Conservation (phyloP, 1,140 invertebrate genomes). For the Himalopsyche phryganea region DNA sequence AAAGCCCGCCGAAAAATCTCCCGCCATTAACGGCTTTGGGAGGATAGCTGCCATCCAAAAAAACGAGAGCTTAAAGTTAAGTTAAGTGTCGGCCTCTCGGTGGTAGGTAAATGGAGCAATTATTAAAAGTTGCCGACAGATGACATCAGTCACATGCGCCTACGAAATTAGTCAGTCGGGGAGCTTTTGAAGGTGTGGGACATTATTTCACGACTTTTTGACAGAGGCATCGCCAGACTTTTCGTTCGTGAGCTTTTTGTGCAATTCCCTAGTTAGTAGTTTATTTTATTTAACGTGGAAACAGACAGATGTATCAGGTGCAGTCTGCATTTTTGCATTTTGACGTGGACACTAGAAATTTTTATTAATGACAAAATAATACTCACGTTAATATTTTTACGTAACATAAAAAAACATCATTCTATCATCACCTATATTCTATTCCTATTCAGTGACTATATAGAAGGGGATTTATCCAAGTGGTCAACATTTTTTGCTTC, state of each 20-base stretch:
- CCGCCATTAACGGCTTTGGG: slow-evolving; percentile 28
- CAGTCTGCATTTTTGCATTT: no score
- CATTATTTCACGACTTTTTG: slow-evolving; percentile 10
- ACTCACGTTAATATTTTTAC: no score
- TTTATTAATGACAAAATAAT: no score
- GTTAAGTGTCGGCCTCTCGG: slow-evolving; percentile 17
- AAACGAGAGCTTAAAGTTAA: not conserved
- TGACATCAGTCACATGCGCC: slow-evolving; percentile 32
- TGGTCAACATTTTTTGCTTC: no score
- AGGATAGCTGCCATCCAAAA: not conserved
- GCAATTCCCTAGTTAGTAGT: not conserved
- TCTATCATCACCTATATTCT: no score
- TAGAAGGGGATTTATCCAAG: no score
- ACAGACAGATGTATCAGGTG: no score
- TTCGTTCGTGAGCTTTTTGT: not conserved
- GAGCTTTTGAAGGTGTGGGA: slow-evolving; percentile 8
- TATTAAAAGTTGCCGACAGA: slow-evolving; percentile 34
- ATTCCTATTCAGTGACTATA: no score
- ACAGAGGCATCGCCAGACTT: no score
- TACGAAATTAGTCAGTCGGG: slow-evolving; percentile 25
- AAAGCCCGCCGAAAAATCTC: slow-evolving; percentile 29
- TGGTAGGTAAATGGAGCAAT: slow-evolving; percentile 29
- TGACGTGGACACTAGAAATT: no score
- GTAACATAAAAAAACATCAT: no score
- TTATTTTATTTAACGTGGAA: no score